phyloP scores from a whole-genome alignment of 1,140 invertebrate genomes.

The Lordiphosa stackelbergi region DNA sequence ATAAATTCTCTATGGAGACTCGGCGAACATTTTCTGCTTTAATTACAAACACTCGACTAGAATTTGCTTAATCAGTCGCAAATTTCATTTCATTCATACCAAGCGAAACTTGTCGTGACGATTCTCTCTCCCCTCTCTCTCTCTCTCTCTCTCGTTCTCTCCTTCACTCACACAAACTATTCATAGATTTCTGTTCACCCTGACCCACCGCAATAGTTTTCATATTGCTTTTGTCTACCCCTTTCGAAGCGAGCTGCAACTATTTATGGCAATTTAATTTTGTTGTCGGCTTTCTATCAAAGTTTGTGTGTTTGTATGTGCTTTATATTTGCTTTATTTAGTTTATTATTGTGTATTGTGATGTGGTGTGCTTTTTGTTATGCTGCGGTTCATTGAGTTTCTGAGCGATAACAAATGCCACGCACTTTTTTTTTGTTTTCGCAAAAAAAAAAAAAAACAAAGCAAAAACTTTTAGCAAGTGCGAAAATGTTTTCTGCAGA shows the following conservation, averaged over 20 bases:
- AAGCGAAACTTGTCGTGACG: constrained; percentile 11
- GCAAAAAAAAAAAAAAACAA: constrained; percentile 17
- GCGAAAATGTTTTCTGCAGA: constrained; percentile 46
- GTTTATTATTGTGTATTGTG: constrained; percentile 7
- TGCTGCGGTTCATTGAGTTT: constrained; percentile 55
- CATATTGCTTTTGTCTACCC: constrained; percentile 51
- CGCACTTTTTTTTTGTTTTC: constrained; percentile 44
- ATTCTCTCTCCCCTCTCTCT: constrained; percentile 10
- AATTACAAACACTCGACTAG: constrained; percentile 12
- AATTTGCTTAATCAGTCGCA: constrained; percentile 35
- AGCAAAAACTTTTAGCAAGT: constrained; percentile 17
- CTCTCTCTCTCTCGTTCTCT: constrained; percentile 14
- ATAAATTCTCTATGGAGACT: constrained; percentile 4
- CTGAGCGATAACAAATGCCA: constrained; percentile 54
- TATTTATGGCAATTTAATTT: constrained; percentile 62
- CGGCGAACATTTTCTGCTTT: constrained; percentile 7
- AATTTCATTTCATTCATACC: constrained; percentile 29
- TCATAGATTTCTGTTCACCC: constrained; percentile 66
- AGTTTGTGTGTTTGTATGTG: constrained; percentile 23
- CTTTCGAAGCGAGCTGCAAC: constrained; percentile 40
- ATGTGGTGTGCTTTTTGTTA: constrained; percentile 9
- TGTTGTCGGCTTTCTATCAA: constrained; percentile 49
- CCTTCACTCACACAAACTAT: constrained; percentile 43
- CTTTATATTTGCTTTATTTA: constrained; percentile 17
- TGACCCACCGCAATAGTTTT: constrained; percentile 75